Base-by-base conservation (phyloP, 2,888 invertebrate species). In the Dusona sp. region DNA sequence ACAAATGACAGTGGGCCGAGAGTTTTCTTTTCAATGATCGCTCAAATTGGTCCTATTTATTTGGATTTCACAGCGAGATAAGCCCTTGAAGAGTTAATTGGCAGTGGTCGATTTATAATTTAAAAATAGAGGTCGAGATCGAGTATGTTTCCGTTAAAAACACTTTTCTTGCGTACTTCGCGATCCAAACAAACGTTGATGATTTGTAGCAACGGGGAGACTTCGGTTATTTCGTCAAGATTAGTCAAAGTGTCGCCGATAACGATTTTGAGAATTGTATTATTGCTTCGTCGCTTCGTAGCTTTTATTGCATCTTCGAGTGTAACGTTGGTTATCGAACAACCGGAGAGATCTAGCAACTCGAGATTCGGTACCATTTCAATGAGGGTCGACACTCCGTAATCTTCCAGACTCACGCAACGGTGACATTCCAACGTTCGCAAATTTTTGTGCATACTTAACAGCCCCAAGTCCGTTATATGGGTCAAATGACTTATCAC, bases 261-360 rank as follows among this genome's bases (percentile, higher is more conserved):
- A 13, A 90, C 90, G 33, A 94, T 89, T 81, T 90, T 92, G 7
- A 94, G 89, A n/a, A 92, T 85, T 7, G 83, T 83, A 67, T 92
- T 92, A 64, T 91, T 93, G 16, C 89, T 90, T 25, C 94, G 90
- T 45, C 65, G 88, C 36, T 87, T 90, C 3, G 92, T 93, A n/a
- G 89, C 84, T n/a, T 88, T 87, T 19, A 90, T 88, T 8, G 93
- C 94, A 1, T 84, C 87, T 22, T 90, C 83, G 19, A 93, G 82
- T 9, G 91, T 90, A 11, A 75, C 11, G 64, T 91, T 90, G 0
- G 91, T 90, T 29, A 94, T 89, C 6, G 70, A 25, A 67, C 93
- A 93, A 4, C 90, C 90, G 0, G 92, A 92, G 2, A 94, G 85
- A 90, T 94, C 93, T 3, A 94, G 85, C 4, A 89, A 79, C 86